These are phyloP conservation scores for Pseudonaja textilis DNA, from an alignment of 2,113 vertebrate species.

Conservation along the genomic window DNA sequence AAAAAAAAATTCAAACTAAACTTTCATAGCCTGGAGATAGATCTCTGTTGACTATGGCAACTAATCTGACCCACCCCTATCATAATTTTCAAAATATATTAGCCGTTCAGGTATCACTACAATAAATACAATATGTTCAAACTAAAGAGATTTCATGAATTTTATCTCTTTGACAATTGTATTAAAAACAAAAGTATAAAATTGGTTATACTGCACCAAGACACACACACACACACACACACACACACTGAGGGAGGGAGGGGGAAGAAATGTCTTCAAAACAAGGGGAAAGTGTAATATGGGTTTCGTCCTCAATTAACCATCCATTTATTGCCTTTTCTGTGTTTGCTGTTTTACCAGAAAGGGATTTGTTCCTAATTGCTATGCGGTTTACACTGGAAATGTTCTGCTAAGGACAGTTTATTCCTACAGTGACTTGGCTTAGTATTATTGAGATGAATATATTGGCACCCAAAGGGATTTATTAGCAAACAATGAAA, in stretches of 20 bases:
- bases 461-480: constrained; percentile 47
- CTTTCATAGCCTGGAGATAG: neutral
- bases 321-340: constrained; percentile 18
- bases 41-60: neutral
- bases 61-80: neutral
- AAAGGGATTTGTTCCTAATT: constrained; percentile 36
- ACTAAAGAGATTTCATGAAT: constrained; percentile 29
- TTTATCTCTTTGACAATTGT: constrained; percentile 36
- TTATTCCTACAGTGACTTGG: constrained; percentile 50
- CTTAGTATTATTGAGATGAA: constrained; percentile 48
- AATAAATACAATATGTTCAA: constrained; percentile 14
- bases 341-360: constrained; percentile 26
- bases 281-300: neutral
- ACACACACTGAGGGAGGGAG: neutral
- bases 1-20: neutral
- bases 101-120: neutral
- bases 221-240: neutral
- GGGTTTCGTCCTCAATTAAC: neutral
- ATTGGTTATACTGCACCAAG: neutral
- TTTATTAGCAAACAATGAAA: constrained; percentile 43
- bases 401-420: constrained; percentile 50
- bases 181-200: constrained; percentile 30
- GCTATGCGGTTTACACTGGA: constrained; percentile 36
- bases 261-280: neutral
- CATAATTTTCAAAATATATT: constrained; percentile 11